A percentile compares a stretch with the other conserved stretches of the same genome.
These are phyloP conservation scores for Aleiodes sp. DNA, from an alignment of 1,140 invertebrate genomes.

Conservation along the genomic window DNA sequence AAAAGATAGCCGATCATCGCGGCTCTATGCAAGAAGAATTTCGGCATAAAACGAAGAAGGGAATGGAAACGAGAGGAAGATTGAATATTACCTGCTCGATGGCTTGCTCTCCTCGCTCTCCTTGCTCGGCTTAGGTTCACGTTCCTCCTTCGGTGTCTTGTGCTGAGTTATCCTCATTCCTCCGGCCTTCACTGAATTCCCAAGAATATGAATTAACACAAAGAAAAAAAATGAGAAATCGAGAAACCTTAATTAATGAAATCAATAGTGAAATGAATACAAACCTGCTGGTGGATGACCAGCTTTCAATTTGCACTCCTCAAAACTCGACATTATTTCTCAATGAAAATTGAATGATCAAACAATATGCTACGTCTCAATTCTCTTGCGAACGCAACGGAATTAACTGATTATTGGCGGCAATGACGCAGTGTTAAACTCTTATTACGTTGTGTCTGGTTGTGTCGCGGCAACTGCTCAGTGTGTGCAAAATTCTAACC, in stretches of 20 bases:
- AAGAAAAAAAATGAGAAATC: slow-evolving; percentile 13
- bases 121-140: slow-evolving; percentile 66
- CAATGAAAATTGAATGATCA: not conserved
- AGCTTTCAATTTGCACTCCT: slow-evolving; percentile 75
- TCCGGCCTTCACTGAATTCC: slow-evolving; percentile 82
- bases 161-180: slow-evolving; percentile 92
- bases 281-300: slow-evolving; percentile 88
- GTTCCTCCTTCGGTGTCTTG: slow-evolving; percentile 74
- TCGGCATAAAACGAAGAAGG: slow-evolving; percentile 7
- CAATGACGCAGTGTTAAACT: not conserved
- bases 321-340: slow-evolving; percentile 68
- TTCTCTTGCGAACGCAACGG: not conserved
- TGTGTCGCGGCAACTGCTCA: not conserved
- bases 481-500: not conserved
- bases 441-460: not conserved
- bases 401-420: slow-evolving; percentile 1
- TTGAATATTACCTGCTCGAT: slow-evolving; percentile 54
- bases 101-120: slow-evolving; percentile 58
- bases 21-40: too few relatives aligned
- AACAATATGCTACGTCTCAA: slow-evolving; percentile 1
- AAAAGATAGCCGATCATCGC: too few relatives aligned
- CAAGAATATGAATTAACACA: not conserved
- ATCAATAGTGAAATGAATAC: slow-evolving; percentile 34
- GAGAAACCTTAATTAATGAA: slow-evolving; percentile 19
- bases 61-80: slow-evolving; percentile 6